Percentiles rank a stretch among this genome's conserved stretches.
These are phyloP conservation scores for Venturia canescens DNA, from an alignment of 1,140 invertebrate genomes.

Conservation along the genomic window DNA sequence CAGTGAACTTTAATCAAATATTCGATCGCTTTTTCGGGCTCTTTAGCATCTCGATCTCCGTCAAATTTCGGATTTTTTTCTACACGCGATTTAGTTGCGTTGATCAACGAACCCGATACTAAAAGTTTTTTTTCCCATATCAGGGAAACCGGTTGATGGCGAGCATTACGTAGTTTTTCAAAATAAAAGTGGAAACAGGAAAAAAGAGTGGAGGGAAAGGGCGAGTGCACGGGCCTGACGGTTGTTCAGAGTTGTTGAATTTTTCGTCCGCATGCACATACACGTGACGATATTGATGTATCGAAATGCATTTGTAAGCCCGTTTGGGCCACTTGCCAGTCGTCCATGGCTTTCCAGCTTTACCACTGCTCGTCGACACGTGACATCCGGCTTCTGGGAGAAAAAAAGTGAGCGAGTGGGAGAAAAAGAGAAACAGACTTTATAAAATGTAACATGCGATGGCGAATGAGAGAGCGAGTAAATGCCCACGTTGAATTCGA, in stretches of 20 bases:
- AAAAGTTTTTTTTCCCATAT: background rate
- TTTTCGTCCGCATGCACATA: slow-evolving; percentile 7
- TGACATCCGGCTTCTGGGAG: slow-evolving; percentile 24
- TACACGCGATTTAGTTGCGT: too few relatives aligned
- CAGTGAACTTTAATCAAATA: too few relatives aligned
- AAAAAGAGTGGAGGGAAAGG: background rate
- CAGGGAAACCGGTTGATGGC: background rate
- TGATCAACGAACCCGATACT: too few relatives aligned
- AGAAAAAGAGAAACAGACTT: background rate
- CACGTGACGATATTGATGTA: background rate
- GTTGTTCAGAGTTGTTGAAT: slow-evolving; percentile 27
- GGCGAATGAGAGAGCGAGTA: slow-evolving; percentile 9
- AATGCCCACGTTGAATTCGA: slow-evolving; percentile 32
- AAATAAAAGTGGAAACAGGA: background rate
- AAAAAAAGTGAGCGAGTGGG: background rate
- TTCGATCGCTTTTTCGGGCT: too few relatives aligned
- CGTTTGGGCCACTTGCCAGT: slow-evolving; percentile 45
- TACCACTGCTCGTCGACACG: slow-evolving; percentile 30
- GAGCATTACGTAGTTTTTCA: background rate
- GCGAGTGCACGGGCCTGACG: background rate
- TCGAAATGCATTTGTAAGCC: slow-evolving; percentile 29
- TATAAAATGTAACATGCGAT: slow-evolving; percentile 3
- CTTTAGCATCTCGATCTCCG: too few relatives aligned
- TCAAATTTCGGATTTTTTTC: too few relatives aligned
- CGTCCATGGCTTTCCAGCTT: slow-evolving; percentile 40